A percentile compares a stretch with the other conserved stretches of the same genome.
Conservation (phyloP, 1,140 invertebrate species). For the Drosophila lini region DNA sequence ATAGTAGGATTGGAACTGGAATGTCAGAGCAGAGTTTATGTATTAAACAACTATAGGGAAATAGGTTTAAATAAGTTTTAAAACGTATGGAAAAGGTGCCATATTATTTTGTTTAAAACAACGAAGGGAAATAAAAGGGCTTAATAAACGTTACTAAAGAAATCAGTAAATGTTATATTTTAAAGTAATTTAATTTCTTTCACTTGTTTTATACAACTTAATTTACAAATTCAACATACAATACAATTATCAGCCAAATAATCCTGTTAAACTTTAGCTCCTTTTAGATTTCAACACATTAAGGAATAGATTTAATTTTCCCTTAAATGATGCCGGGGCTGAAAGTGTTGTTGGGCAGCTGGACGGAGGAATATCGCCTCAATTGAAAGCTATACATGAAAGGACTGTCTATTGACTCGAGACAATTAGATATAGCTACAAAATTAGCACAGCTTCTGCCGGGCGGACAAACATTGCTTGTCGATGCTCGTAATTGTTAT, state of each 20-base stretch:
- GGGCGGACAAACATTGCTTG: constrained; percentile 2
- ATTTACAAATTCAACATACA: background rate
- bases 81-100: background rate
- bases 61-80: too few species aligned
- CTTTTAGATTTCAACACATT: background rate
- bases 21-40: background rate
- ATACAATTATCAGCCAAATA: background rate
- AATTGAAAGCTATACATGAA: constrained; percentile 24
- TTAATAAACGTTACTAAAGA: too few species aligned
- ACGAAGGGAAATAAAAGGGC: too few species aligned
- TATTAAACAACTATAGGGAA: background rate
- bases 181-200: background rate
- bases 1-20: too few species aligned
- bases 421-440: constrained; percentile 53
- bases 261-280: background rate
- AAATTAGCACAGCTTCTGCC: constrained; percentile 58
- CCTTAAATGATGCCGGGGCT: background rate
- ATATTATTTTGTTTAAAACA: too few species aligned
- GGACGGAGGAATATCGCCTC: constrained; percentile 1
- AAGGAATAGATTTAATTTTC: background rate
- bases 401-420: constrained; percentile 44
- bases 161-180: background rate
- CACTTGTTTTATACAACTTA: background rate
- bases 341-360: constrained; percentile 7
- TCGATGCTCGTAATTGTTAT: constrained; percentile 45